phyloP scores from a whole-genome alignment of 2,113 vertebrate genomes.

The Campylomormyrus tamandua region DNA sequence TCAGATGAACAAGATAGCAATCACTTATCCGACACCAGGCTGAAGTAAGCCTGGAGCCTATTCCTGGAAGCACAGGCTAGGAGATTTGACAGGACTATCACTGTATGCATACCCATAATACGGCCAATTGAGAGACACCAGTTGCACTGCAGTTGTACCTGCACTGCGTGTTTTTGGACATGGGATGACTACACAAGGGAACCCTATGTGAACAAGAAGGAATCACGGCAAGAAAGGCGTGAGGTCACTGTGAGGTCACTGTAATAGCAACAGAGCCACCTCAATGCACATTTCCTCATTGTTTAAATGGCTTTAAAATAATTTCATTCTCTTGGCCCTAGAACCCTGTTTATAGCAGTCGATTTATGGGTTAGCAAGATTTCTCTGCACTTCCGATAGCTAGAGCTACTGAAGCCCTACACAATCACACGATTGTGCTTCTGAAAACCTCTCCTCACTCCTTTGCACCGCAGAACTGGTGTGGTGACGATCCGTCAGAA shows the following conservation, averaged over 20 bases:
- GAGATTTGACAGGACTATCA: neutral
- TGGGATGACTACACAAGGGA: neutral
- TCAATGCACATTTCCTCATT: neutral
- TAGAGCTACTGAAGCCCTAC: neutral
- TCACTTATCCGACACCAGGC: neutral
- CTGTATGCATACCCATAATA: neutral
- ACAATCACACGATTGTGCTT: neutral
- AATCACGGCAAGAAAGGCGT: neutral
- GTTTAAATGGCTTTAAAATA: neutral
- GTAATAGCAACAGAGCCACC: neutral
- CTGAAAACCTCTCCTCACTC: neutral
- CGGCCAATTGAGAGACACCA: neutral
- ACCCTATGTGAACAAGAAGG: neutral
- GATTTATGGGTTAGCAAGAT: neutral
- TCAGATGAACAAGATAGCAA: neutral
- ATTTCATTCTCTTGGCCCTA: neutral
- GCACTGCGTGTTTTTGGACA: neutral
- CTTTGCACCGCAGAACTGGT: neutral
- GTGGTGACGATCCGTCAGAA: neutral
- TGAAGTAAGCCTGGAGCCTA: neutral
- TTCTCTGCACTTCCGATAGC: neutral
- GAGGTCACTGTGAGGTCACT: neutral
- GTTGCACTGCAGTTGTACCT: neutral
- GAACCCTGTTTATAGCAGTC: neutral
- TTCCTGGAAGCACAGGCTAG: neutral